A percentile compares a stretch with the other conserved stretches of the same genome.
Conservation (phyloP, 2,113 vertebrate genomes). For the Atherinomorus stipes region DNA sequence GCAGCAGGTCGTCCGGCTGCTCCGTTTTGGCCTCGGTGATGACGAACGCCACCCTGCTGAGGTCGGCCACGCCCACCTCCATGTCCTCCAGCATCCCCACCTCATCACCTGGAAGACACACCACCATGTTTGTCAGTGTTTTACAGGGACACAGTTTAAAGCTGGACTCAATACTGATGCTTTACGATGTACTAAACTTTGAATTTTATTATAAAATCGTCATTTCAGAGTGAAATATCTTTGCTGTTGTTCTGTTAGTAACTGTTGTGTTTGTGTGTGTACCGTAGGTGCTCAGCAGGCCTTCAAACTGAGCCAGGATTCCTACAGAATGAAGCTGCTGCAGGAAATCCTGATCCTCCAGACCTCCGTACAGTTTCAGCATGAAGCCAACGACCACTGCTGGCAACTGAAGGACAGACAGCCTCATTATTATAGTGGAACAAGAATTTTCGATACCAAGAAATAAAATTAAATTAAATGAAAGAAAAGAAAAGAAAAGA, state of each 20-base stretch:
- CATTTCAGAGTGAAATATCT: too few species aligned
- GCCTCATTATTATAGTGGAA: not conserved
- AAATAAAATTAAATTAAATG: not conserved
- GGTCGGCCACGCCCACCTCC: slow-evolving; percentile 89
- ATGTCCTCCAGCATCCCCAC: slow-evolving; percentile 93
- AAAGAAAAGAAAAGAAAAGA: too few species aligned
- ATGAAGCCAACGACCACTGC: slow-evolving; percentile 88
- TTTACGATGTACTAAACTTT: too few species aligned
- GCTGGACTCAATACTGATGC: too few species aligned
- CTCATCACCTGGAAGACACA: slow-evolving; percentile 86
- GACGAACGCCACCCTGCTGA: slow-evolving; percentile 86
- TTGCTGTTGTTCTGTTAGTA: too few species aligned
- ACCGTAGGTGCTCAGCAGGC: slow-evolving; percentile 92
- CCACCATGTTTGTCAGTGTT: too few species aligned
- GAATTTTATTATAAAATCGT: too few species aligned
- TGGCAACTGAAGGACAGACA: slow-evolving; percentile 67
- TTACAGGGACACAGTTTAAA: too few species aligned
- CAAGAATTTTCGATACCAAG: not conserved
- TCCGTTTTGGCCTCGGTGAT: slow-evolving; percentile 86
- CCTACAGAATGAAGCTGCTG: slow-evolving; percentile 88
- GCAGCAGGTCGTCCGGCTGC: slow-evolving; percentile 80
- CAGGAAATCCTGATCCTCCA: slow-evolving; percentile 86
- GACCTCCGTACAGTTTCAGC: slow-evolving; percentile 85
- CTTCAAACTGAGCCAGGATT: slow-evolving; percentile 88
- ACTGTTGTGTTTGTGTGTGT: not conserved